Evolutionary conservation across 1,140 invertebrate species (phyloP), one percentile per base, ranked within the genome.

Genomic region (Holcopasites calliopsidis): DNA sequence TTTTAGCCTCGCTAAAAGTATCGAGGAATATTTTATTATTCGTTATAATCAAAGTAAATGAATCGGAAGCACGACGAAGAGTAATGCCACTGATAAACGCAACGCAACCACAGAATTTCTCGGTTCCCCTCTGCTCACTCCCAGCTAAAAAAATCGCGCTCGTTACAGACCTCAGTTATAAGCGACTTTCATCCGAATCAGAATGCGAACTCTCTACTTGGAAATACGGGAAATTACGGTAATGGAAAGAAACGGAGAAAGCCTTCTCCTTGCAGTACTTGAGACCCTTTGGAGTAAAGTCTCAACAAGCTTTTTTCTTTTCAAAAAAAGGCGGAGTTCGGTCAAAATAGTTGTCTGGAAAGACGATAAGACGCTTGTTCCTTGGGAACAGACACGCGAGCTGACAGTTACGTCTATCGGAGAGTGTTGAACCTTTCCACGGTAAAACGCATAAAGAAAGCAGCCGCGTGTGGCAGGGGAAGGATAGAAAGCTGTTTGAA

Each of bases 301-400:
- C 28, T 28, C n/a, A 60, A 33, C 42, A 57, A n/a, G n/a, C n/a
- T n/a, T n/a, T n/a, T n/a, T n/a, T n/a, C n/a, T n/a, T n/a, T 69
- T 70, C 31, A 40, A 40, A 44, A 60, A 77, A 73, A 83, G 70
- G 73, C 52, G 64, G 73, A 55, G 49, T 38, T 23, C 58, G 76
- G 66, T 75, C 69, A 82, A 82, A 82, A n/a, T 82, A 79, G 80
- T 80, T 71, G 65, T 65, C 65, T 76, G 71, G 60, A 81, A 80
- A 81, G 71, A 72, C 68, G 60, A 73, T 55, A 66, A 5, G 40
- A 54, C 55, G 64, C 49, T 57, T 76, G 61, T 71, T 80, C 75
- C 47, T 44, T 55, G 4, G 6, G 13, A n/a, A 23, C 38, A 35
- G 26, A 8, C 13, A 10, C 11, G n/a, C 3, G 44, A 38, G 6